Evolutionary conservation across 1,140 invertebrate species (phyloP).

Genomic region (Bemisia tabaci): DNA sequence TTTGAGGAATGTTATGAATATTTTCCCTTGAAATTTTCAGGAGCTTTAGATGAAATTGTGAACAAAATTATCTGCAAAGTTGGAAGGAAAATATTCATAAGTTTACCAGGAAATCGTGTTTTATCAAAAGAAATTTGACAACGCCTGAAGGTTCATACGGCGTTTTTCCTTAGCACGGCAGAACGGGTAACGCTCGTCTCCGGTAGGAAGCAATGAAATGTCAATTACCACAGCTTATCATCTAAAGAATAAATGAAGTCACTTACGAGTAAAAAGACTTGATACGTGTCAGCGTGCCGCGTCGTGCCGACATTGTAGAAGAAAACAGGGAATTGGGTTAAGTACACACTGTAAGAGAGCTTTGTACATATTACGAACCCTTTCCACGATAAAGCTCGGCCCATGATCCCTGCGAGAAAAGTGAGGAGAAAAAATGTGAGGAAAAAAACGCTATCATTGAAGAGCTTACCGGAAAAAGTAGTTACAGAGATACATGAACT

Average conservation of each 20-base stretch:
- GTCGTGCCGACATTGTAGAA: constrained; percentile 48
- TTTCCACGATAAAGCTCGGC: constrained; percentile 38
- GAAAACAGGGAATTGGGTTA: constrained; percentile 52
- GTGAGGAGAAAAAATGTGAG: constrained; percentile 1
- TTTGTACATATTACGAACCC: constrained; percentile 45
- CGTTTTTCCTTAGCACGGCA: too few relatives aligned
- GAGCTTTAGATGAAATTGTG: too few relatives aligned
- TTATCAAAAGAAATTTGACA: too few relatives aligned
- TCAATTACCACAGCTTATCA: too few relatives aligned
- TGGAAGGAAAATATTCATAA: too few relatives aligned
- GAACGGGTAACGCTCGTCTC: too few relatives aligned
- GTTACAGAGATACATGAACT: background rate
- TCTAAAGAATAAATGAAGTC: constrained; percentile 4
- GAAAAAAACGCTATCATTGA: background rate
- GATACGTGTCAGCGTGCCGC: constrained; percentile 37
- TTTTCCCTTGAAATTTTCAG: too few relatives aligned
- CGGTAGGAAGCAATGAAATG: too few relatives aligned
- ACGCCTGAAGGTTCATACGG: too few relatives aligned
- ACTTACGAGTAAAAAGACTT: constrained; percentile 22
- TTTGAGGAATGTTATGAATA: too few relatives aligned
- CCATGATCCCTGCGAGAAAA: constrained; percentile 33
- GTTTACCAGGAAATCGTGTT: too few relatives aligned
- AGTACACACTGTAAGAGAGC: constrained; percentile 47
- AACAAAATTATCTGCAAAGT: too few relatives aligned
- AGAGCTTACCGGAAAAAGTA: background rate